Conservation (phyloP, 2,113 vertebrate species). For the Benthochromis sp. region DNA sequence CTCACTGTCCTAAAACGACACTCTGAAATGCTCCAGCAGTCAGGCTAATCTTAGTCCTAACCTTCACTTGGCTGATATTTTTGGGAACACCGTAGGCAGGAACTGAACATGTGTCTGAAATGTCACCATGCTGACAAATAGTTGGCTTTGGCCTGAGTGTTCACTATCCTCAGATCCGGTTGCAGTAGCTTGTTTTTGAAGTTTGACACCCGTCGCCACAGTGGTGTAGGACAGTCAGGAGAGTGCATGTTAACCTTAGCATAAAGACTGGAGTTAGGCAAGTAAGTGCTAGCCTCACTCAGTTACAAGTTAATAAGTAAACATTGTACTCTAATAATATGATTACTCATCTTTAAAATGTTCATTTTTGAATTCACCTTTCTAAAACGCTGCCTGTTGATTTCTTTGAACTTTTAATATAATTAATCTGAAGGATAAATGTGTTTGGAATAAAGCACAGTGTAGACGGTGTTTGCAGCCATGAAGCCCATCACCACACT, state of each 20-base stretch:
- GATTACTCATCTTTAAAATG: not conserved
- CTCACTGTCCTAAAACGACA: not conserved
- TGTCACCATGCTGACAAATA: conserved; percentile 20
- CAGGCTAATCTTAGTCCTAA: conserved; percentile 60
- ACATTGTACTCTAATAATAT: not conserved
- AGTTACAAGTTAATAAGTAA: not conserved
- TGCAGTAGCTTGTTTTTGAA: not conserved
- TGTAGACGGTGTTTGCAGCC: not conserved
- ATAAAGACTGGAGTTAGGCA: not conserved
- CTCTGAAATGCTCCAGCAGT: conserved; percentile 42
- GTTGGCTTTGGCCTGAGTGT: not conserved
- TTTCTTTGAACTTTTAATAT: not conserved
- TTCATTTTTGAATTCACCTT: not conserved
- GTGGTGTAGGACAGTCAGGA: not conserved
- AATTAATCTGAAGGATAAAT: not conserved
- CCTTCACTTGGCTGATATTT: conserved; percentile 39
- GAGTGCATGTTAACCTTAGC: not conserved
- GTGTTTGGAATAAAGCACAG: not conserved
- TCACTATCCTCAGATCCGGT: conserved; percentile 19
- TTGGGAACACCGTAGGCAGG: not conserved
- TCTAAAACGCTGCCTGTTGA: not conserved
- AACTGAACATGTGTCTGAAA: not conserved
- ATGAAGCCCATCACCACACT: not conserved
- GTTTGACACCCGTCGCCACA: not conserved
- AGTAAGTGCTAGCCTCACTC: not conserved